Percentiles rank a stretch among this genome's conserved stretches.
These are phyloP conservation scores for Ashinkailepas kermadecensis DNA, from an alignment of 2,888 invertebrate species.

Conservation along the genomic window DNA sequence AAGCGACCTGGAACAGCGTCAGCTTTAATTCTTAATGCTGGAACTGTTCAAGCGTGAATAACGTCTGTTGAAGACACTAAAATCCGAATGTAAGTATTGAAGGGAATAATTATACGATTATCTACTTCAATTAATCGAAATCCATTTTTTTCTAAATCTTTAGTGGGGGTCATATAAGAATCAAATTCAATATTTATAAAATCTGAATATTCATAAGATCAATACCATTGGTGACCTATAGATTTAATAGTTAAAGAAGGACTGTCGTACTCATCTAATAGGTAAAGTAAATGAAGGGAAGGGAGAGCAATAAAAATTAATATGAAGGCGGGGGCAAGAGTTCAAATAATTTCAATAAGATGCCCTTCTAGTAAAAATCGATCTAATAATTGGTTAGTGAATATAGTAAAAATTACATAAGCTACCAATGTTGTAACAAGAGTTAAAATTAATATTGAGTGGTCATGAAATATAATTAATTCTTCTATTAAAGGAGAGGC, in stretches of 20 bases:
- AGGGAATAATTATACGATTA: conserved; percentile 32
- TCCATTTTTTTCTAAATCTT: conserved; percentile 4
- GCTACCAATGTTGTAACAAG: conserved; percentile 36
- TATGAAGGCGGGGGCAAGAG: conserved; percentile 32
- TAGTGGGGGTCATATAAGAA: conserved; percentile 32
- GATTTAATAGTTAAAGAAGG: conserved; percentile 28
- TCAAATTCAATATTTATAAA: conserved; percentile 33
- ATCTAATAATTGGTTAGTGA: conserved; percentile 23
- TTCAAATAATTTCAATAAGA: conserved; percentile 33
- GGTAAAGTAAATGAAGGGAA: conserved; percentile 34
- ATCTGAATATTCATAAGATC: conserved; percentile 36
- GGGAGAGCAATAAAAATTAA: conserved; percentile 34
- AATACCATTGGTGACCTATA: conserved; percentile 34
- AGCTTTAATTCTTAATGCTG: conserved; percentile 42
- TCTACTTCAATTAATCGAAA: conserved; percentile 34
- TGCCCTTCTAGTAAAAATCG: conserved; percentile 34
- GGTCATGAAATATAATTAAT: conserved; percentile 39
- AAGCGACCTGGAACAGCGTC: conserved; percentile 45
- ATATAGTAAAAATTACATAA: conserved; percentile 32
- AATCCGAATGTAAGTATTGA: conserved; percentile 33
- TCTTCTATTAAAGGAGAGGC: conserved; percentile 37
- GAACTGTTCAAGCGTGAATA: conserved; percentile 43
- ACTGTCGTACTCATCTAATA: conserved; percentile 30
- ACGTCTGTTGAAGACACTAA: conserved; percentile 41
- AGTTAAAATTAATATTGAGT: conserved; percentile 36